These are phyloP conservation scores for Bombus waltoni DNA, from an alignment of 1,140 invertebrate genomes.

Conservation along the genomic window DNA sequence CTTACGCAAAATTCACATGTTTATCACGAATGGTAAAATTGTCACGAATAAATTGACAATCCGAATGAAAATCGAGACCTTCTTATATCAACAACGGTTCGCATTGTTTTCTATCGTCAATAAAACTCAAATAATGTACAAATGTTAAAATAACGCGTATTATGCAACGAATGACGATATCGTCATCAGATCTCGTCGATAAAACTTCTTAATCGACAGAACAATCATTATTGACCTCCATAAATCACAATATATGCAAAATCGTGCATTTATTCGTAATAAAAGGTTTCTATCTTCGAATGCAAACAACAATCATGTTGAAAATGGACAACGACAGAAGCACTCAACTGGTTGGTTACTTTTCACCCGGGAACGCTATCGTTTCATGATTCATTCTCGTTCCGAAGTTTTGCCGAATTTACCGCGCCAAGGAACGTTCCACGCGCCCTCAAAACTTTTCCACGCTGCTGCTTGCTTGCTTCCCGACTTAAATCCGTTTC, in stretches of 20 bases:
- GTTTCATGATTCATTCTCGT: constrained; percentile 22
- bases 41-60: neutral
- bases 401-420: constrained; percentile 21
- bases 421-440: constrained; percentile 7
- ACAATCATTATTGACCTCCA: neutral
- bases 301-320: neutral
- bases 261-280: neutral
- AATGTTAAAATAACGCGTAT: neutral
- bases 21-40: neutral
- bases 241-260: neutral
- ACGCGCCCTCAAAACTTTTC: constrained; percentile 16
- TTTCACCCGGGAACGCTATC: neutral
- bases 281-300: neutral
- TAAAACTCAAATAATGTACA: neutral
- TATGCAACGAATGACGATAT: neutral
- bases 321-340: neutral
- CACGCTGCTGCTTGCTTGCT: constrained; percentile 14
- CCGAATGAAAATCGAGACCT: neutral
- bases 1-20: neutral
- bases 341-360: neutral
- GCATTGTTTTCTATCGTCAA: neutral
- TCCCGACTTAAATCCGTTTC: constrained; percentile 14
- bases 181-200: too few species aligned
- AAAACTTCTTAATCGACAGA: neutral
- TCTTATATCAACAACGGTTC: neutral